A percentile compares a stretch with the other conserved stretches of the same genome.
Conservation (phyloP, 2,113 vertebrate species). For the Ceyx melanurus region DNA sequence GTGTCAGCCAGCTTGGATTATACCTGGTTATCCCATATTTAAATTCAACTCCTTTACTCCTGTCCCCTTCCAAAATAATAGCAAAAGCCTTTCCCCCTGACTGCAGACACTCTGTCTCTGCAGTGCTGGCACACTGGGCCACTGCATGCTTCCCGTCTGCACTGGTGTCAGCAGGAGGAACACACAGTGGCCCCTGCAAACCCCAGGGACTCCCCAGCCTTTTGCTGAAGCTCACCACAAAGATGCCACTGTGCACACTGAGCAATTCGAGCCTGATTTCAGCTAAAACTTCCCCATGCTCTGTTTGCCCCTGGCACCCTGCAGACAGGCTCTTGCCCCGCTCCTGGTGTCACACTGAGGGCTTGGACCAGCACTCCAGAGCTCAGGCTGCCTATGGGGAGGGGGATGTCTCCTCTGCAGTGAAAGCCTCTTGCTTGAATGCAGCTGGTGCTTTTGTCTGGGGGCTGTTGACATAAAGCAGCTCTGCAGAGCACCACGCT, state of each 20-base stretch:
- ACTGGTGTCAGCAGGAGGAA: background rate
- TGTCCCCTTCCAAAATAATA: background rate
- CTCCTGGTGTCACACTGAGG: background rate
- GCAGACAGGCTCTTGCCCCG: background rate
- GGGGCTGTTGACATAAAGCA: background rate
- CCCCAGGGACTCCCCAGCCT: background rate
- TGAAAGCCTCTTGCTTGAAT: background rate
- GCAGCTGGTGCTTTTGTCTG: background rate
- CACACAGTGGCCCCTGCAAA: rapidly evolving
- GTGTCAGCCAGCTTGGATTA: background rate
- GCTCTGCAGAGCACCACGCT: background rate
- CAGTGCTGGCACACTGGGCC: background rate
- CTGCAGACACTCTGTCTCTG: rapidly evolving
- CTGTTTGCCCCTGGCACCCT: background rate
- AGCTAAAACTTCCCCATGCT: background rate
- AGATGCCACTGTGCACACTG: rapidly evolving
- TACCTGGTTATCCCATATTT: background rate
- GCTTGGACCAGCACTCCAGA: rapidly evolving
- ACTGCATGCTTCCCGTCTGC: background rate
- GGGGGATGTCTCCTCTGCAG: background rate
- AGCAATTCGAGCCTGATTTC: background rate
- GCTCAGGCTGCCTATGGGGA: background rate
- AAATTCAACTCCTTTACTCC: background rate
- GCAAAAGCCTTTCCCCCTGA: background rate
- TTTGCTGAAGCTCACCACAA: background rate